Conservation (phyloP, 2,888 invertebrate genomes). For the Pristionchus mayeri region DNA sequence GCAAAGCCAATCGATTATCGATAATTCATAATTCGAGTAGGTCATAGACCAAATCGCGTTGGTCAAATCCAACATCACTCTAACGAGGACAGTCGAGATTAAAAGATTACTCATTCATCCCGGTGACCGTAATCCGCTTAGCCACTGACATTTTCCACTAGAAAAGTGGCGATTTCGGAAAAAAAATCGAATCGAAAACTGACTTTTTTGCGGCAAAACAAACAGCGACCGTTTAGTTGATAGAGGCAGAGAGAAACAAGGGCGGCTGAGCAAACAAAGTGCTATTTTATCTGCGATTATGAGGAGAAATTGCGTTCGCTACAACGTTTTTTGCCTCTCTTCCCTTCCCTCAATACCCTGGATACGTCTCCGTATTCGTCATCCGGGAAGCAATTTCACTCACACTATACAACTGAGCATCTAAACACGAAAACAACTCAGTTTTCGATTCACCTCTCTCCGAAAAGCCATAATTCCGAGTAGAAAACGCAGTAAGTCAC, state of each 20-base stretch:
- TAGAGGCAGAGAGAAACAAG: background rate
- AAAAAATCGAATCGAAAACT: background rate
- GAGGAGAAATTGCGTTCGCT: no score
- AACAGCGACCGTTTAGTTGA: no score
- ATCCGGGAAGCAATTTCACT: no score
- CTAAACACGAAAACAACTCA: no score
- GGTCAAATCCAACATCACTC: background rate
- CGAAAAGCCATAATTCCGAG: no score
- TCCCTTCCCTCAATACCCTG: no score
- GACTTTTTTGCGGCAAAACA: background rate
- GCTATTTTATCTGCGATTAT: no score
- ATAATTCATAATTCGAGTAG: background rate
- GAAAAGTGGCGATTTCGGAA: background rate
- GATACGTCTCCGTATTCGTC: no score
- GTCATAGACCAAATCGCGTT: background rate
- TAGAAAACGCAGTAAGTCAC: no score
- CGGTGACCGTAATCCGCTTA: constrained; percentile 2
- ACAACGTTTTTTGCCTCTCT: no score
- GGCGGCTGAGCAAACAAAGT: constrained; percentile 11
- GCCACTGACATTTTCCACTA: background rate
- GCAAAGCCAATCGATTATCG: background rate
- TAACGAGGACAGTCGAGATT: background rate
- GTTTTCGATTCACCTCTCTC: no score
- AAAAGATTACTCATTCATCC: background rate
- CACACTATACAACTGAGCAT: background rate